phyloP scores from a whole-genome alignment of 2,888 invertebrate genomes.

The Meiosimyza decipiens region DNA sequence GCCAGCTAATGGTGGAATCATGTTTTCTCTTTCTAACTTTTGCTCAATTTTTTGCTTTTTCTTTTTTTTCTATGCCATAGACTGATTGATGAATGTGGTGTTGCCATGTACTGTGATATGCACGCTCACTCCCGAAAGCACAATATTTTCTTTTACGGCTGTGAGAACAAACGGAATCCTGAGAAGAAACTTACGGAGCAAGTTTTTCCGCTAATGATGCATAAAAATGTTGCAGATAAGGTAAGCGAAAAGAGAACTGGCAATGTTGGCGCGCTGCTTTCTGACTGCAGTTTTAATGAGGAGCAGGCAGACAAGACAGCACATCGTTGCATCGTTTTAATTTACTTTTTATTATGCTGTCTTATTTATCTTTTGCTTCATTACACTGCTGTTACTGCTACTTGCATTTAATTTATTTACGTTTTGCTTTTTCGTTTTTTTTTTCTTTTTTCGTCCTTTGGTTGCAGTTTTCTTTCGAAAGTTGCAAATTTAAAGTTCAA shows the following conservation, averaged over 20 bases:
- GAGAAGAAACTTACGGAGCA: constrained; percentile 88
- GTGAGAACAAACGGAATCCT: constrained; percentile 84
- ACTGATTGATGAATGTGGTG: constrained; percentile 89
- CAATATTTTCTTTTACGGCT: constrained; percentile 97
- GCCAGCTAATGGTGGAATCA: too few relatives aligned
- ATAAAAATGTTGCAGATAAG: constrained; percentile 91
- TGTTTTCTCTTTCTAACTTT: background rate
- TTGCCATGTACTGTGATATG: constrained; percentile 91
- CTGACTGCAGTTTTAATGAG: constrained; percentile 14
- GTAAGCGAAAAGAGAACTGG: constrained; percentile 64
- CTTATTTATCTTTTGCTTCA: background rate
- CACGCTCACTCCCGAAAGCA: constrained; percentile 95
- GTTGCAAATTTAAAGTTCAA: constrained; percentile 93
- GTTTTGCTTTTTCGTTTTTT: constrained; percentile 18
- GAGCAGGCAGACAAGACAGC: constrained; percentile 6
- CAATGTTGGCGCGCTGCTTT: background rate
- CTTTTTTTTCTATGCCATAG: constrained; percentile 64
- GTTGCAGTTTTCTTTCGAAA: constrained; percentile 86
- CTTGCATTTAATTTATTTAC: constrained; percentile 6
- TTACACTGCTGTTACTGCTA: background rate
- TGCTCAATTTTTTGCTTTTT: constrained; percentile 11
- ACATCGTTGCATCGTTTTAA: constrained; percentile 1
- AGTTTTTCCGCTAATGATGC: constrained; percentile 93
- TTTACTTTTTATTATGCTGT: background rate
- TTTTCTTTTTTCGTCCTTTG: constrained; percentile 28